Percentiles rank a stretch among this genome's conserved stretches.
Evolutionary conservation across 2,888 invertebrate genomes (phyloP).

Genomic region (Eumerus sabulonum): DNA sequence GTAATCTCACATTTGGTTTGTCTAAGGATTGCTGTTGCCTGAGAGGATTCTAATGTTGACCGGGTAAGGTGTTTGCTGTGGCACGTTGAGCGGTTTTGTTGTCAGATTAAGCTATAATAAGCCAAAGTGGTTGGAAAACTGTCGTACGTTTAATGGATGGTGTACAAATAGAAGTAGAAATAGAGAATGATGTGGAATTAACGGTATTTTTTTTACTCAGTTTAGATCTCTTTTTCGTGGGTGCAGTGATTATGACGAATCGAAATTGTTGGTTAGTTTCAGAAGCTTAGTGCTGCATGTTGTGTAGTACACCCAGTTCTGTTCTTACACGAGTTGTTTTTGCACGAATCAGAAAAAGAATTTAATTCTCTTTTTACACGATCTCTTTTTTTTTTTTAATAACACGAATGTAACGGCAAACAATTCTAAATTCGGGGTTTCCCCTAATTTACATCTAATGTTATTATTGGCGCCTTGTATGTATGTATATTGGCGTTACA

Average conservation of each 20-base stretch:
- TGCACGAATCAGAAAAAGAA: too few species aligned
- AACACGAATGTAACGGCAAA: too few species aligned
- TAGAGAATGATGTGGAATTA: slow-evolving; percentile 20
- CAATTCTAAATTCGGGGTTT: too few species aligned
- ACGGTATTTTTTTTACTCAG: background rate
- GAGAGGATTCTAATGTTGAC: slow-evolving; percentile 51
- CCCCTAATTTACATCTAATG: too few species aligned
- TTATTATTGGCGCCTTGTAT: too few species aligned
- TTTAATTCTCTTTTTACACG: too few species aligned
- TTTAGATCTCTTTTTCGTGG: slow-evolving; percentile 5
- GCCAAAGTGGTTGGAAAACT: slow-evolving; percentile 68
- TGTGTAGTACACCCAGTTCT: background rate
- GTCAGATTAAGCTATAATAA: slow-evolving; percentile 66
- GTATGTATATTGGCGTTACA: too few species aligned
- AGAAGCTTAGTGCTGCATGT: slow-evolving; percentile 23
- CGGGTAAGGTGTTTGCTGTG: slow-evolving; percentile 31
- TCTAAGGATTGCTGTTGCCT: too few species aligned
- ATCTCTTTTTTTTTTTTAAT: too few species aligned
- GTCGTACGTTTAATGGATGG: slow-evolving; percentile 47
- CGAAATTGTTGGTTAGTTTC: slow-evolving; percentile 29
- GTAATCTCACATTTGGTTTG: too few species aligned
- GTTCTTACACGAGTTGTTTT: background rate
- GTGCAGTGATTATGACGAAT: slow-evolving; percentile 37
- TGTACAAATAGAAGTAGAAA: slow-evolving; percentile 43
- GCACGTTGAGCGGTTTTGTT: slow-evolving; percentile 19